phyloP scores from a whole-genome alignment of 2,888 invertebrate genomes.

The Hydrotaea cyrtoneurina region DNA sequence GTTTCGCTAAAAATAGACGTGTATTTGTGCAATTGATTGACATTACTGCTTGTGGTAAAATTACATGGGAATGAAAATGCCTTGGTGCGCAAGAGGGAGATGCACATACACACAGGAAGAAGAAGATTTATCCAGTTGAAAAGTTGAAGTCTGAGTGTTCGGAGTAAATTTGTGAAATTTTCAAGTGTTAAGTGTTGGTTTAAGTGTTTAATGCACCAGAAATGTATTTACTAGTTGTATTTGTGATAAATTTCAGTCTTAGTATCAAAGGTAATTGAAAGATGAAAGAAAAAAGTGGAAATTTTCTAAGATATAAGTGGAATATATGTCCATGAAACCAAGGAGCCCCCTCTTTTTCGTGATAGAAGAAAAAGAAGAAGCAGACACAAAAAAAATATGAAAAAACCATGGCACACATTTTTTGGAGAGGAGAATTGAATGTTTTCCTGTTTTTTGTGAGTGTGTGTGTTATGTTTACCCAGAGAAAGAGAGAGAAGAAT shows the following conservation, averaged over 20 bases:
- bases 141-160: no score
- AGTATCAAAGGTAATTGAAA: conserved; percentile 77
- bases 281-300: conserved; percentile 66
- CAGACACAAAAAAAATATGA: conserved; percentile 42
- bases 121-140: no score
- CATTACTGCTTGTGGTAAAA: background rate
- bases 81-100: conserved; percentile 33
- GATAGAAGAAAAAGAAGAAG: conserved; percentile 56
- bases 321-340: conserved; percentile 65
- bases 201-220: no score
- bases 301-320: conserved; percentile 61
- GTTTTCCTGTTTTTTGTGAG: conserved; percentile 44
- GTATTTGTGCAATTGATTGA: background rate
- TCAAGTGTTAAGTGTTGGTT: no score
- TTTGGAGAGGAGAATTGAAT: conserved; percentile 54
- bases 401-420: conserved; percentile 66
- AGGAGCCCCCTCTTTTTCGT: conserved; percentile 60
- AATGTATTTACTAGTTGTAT: conserved; percentile 78
- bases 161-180: no score
- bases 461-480: conserved; percentile 21
- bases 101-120: conserved; percentile 55
- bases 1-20: no score
- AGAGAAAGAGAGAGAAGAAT: conserved; percentile 9
- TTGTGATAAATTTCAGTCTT: conserved; percentile 77
- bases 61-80: background rate